Base-by-base conservation (phyloP, 2,888 invertebrate species). In the Agrenia bidenticulata region DNA sequence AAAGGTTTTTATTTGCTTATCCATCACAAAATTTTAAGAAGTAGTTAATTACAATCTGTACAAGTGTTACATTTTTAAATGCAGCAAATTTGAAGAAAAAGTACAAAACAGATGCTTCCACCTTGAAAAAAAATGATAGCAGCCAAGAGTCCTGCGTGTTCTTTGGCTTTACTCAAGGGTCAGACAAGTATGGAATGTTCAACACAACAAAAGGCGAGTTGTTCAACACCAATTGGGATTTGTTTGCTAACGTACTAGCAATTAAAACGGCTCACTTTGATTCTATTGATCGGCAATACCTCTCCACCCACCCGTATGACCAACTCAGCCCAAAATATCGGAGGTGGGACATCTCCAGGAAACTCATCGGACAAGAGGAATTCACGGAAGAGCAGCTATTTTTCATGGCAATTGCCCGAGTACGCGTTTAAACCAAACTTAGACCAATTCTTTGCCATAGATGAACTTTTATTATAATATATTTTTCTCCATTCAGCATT, bases 301-400 rank as follows among this genome's bases (percentile, higher is more conserved):
- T 51, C 5, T 7, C 2, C 7, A 51, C 17, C 21, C 7, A 17
- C 7, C 5, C 19, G 9, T 51, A 21, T 51, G 9, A 23, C 9
- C 23, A 21, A 7, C 24, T 51, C 5, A 7, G 5, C 5, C 17
- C 17, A 15, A 51, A 23, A 23, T 15, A 4, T 4, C 21, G 15
- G 23, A 19, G 21, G 21, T 51, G 51, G 51, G 51, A 21, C 2
- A 21, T 19, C 4, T 51, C 51, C 5, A 51, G 21, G 24, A 51
- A 51, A 51, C 15, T 51, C 15, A 2, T 9, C 15, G 51, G 51
- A 7, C 13, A 58, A 11, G 13, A 4, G 7, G 45, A 54, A 1
- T 63, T 21, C 23, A 39, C 49, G 13, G 66, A 66, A n/a, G 66
- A 66, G 21, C 66, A 66, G 21, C 15, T 63, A 2, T 62, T 59